Percentiles rank a stretch among this genome's conserved stretches.
phyloP scores from a whole-genome alignment of 2,113 vertebrate genomes.

The Candoia aspera region DNA sequence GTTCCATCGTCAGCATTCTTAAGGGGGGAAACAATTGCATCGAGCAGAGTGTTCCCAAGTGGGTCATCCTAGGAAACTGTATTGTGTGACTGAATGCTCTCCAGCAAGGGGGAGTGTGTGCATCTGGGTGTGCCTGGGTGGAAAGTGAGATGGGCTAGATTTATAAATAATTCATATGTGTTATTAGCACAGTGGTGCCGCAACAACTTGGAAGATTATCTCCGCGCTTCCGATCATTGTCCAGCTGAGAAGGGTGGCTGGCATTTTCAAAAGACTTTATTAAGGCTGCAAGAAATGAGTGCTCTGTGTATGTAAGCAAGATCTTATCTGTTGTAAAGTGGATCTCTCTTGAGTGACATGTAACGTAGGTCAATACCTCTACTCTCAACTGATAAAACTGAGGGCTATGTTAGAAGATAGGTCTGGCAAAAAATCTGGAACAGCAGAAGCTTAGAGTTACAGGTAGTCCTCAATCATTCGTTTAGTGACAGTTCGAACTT shows the following conservation, averaged over 20 bases:
- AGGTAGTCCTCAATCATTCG: too few species aligned
- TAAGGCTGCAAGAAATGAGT: slow-evolving; percentile 22
- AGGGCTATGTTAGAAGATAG: not conserved
- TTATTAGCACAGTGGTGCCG: not conserved
- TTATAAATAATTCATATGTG: slow-evolving; percentile 15
- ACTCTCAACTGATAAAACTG: not conserved
- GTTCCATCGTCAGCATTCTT: not conserved
- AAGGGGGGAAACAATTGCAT: not conserved
- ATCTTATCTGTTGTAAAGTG: not conserved
- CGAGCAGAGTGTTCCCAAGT: not conserved
- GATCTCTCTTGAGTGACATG: not conserved
- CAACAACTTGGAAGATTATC: not conserved
- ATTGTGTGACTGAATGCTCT: not conserved
- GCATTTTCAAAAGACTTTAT: not conserved
- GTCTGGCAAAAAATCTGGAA: not conserved
- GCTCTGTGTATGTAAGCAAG: slow-evolving; percentile 18
- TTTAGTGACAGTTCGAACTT: too few species aligned
- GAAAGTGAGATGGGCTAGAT: slow-evolving; percentile 3
- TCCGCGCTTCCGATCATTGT: slow-evolving; percentile 7
- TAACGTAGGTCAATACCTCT: not conserved
- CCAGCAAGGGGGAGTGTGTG: not conserved
- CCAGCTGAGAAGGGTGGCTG: not conserved
- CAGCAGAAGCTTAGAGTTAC: not conserved
- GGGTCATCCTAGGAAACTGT: not conserved
- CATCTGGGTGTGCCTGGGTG: not conserved